Evolutionary conservation across 23 tunicate genomes (phyloP), one percentile per base, ranked within the genome.

Genomic region (Trididemnum clinides): DNA sequence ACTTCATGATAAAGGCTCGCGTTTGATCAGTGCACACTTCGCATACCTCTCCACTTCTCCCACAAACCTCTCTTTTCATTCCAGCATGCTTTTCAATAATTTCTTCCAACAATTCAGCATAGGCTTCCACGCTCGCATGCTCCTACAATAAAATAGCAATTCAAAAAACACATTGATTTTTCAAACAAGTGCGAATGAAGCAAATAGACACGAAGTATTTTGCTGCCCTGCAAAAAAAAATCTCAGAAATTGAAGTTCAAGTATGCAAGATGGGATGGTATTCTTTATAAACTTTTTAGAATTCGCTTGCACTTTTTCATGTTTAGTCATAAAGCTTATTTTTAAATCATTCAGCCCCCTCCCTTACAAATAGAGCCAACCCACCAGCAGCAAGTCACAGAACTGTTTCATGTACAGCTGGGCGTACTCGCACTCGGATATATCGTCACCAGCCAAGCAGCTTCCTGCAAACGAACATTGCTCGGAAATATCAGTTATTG

Each of bases 1-100:
- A 94, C 71, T 89, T 94, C 95, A 94, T 85, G 59, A 94, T 57
- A 77, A 94, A 94, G 12, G 39, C 80, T 30, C 90, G 78, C 2
- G 92, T 90, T 28, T 78, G 57, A 0, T 80, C 86, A 33, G 95
- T 85, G 15, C 72, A 71, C 22, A 85, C 72, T 0, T 78, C 73
- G 2, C 28, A 38, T 12, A 34, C 28, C 0, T 81, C 91, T n/a
- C 27, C 12, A 10, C 6, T 25, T 62, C 21, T 28, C 34, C 39
- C 50, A n/a, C 44, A 25, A n/a, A n/a, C n/a, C 32, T 78, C 89
- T 4, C 54, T 72, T 69, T 33, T 51, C 71, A 86, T 49, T 25
- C 91, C 88, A 0, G 85, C 92, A 25, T 88, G 86, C 31, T 77
- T 33, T 2, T 92, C 62, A 21, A 92, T 85, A 0, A 92, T 54